Conservation (phyloP, 2,888 invertebrate genomes). For the Eupithecia vulgata region DNA sequence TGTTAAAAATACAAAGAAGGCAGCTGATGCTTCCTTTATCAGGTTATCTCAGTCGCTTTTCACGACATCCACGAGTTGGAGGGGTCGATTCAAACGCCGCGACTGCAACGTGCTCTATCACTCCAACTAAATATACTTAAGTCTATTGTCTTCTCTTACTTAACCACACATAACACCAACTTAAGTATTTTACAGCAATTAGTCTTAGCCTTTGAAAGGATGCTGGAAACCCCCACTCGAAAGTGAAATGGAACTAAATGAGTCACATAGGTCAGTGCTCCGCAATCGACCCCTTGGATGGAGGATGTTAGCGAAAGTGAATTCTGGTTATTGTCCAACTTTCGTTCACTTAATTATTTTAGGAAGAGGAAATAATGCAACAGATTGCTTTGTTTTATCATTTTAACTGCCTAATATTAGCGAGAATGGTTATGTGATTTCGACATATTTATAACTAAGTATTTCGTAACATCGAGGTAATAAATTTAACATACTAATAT, state of each 20-base stretch:
- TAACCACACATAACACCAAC: neutral
- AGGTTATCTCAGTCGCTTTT: neutral
- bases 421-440: neutral
- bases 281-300: slow-evolving; percentile 48
- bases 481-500: no score
- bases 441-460: neutral
- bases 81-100: neutral
- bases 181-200: slow-evolving; percentile 1
- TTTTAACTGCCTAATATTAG: neutral
- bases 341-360: slow-evolving; percentile 39
- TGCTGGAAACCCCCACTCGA: slow-evolving; percentile 58
- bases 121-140: neutral
- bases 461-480: neutral
- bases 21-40: no score
- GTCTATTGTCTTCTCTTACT: neutral
- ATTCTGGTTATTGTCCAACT: slow-evolving; percentile 39
- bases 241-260: slow-evolving; percentile 67
- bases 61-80: neutral
- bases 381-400: neutral
- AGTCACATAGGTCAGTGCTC: slow-evolving; percentile 57
- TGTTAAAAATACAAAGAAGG: no score
- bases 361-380: slow-evolving; percentile 6
- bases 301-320: slow-evolving; percentile 59
- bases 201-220: slow-evolving; percentile 24
- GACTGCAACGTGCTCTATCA: neutral